Evolutionary conservation across 2,113 vertebrate species (phyloP).

Genomic region (Gadus macrocephalus): DNA sequence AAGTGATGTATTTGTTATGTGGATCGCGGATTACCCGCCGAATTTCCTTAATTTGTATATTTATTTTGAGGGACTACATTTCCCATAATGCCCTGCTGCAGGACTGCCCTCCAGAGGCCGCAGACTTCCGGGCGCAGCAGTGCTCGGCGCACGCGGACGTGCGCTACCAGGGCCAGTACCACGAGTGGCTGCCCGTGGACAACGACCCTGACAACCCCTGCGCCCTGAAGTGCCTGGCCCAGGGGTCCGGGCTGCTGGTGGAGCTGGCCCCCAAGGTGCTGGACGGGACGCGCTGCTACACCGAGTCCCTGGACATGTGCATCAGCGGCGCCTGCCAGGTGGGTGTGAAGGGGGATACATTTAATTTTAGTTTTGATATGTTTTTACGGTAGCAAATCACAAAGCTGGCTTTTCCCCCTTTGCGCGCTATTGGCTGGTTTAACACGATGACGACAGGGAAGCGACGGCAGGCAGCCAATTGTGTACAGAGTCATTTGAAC

Average conservation of each 20-base stretch:
- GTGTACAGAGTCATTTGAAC: no score
- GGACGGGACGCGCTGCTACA: conserved; percentile 94
- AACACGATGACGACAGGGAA: no score
- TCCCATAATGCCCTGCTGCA: conserved; percentile 36
- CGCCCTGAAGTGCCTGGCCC: conserved; percentile 88
- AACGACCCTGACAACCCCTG: conserved; percentile 94
- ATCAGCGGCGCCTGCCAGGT: conserved; percentile 96
- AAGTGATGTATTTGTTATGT: neutral
- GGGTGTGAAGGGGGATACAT: neutral
- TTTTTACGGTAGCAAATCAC: no score
- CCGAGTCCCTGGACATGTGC: conserved; percentile 96
- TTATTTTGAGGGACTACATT: neutral
- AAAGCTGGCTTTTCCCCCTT: no score
- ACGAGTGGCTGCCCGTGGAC: conserved; percentile 91
- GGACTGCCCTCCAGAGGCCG: conserved; percentile 89
- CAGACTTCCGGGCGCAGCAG: conserved; percentile 94
- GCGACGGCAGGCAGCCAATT: no score
- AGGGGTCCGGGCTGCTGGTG: conserved; percentile 75
- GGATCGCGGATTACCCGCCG: neutral
- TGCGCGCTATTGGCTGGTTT: no score
- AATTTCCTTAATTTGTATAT: neutral
- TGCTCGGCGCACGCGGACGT: conserved; percentile 94
- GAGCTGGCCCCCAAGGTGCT: conserved; percentile 94
- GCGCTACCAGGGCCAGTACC: conserved; percentile 85
- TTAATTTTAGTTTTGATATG: no score